Conservation (phyloP, 1,140 invertebrate genomes). For the Rhizoglyphus robini region DNA sequence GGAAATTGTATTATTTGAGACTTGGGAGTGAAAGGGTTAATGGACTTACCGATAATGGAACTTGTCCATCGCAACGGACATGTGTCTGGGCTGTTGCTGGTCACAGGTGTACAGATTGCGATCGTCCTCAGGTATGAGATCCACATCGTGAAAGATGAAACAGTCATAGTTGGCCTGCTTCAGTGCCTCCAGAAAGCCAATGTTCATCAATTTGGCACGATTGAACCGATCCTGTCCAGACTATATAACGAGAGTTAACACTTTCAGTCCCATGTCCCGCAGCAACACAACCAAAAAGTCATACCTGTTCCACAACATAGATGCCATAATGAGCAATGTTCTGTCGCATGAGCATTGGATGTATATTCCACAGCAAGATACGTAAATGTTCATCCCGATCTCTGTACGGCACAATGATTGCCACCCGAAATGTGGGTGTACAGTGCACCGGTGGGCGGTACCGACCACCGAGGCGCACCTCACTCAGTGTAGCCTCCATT, state of each 20-base stretch:
- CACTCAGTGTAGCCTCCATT: slow-evolving; percentile 23
- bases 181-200: slow-evolving; percentile 72
- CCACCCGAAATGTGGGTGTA: slow-evolving; percentile 30
- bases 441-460: slow-evolving; percentile 29
- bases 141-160: slow-evolving; percentile 60
- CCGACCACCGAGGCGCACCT: slow-evolving; percentile 26
- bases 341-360: slow-evolving; percentile 43
- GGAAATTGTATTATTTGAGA: too few species aligned
- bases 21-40: too few species aligned
- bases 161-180: slow-evolving; percentile 44
- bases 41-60: slow-evolving; percentile 26
- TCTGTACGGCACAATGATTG: slow-evolving; percentile 41
- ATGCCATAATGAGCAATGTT: slow-evolving; percentile 41
- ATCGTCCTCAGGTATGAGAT: slow-evolving; percentile 81
- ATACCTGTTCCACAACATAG: slow-evolving; percentile 45
- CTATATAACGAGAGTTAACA: slow-evolving; percentile 28
- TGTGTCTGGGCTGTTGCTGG: slow-evolving; percentile 43
- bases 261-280: too few species aligned
- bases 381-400: slow-evolving; percentile 41
- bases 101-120: slow-evolving; percentile 75
- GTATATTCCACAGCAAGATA: slow-evolving; percentile 38
- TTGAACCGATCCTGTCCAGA: slow-evolving; percentile 60
- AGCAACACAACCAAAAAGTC: slow-evolving; percentile 17
- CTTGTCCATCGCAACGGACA: slow-evolving; percentile 29
- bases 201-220: slow-evolving; percentile 81